Evolutionary conservation across 2,113 vertebrate genomes (phyloP), one percentile per base, ranked within the genome.

Genomic region (Macquaria australasica): DNA sequence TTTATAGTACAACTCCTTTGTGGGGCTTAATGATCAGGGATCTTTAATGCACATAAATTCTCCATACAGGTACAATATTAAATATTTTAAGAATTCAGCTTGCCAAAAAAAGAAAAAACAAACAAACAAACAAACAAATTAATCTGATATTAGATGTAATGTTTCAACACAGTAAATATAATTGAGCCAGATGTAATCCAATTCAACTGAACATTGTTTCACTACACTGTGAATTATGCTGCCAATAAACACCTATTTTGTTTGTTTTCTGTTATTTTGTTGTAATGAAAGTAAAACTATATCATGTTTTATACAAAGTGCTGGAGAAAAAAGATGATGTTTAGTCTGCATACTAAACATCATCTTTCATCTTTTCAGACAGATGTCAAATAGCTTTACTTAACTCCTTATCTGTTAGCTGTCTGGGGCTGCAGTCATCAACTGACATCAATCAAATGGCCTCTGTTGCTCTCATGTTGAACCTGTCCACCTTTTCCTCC

Each of bases 361-460:
- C 50, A 70, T 66, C 18, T 58, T 63, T 79, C 37, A 63, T 64
- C 10, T 51, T 63, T 41, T 50, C 80, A 71, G 74, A 78, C 45
- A 53, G 75, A 72, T 67, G 73, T 53, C 68, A 43, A 43, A 70
- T 6, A 37, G 18, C 45, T 53, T 77, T 28, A 63, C 48, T 59
- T 63, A 53, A 62, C 73, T 62, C 31, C 51, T 28, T 45, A 21
- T 84, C 67, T 37, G 59, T 70, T 41, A 41, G 53, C 43, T 62
- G 45, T 73, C 62, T 62, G 70, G 4, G 28, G 31, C 45, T 53
- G 69, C 76, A 62, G 53, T 79, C 55, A 55, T 79, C 43, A 68
- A 18, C 37, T 63, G 66, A n/a, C 72, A 76, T 71, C 67, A 58
- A 45, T 81, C 50, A 81, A 39, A 70, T 56, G 25, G 63, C 37